Percentiles rank a stretch among this genome's conserved stretches.
Evolutionary conservation across 2,888 invertebrate genomes (phyloP).

Genomic region (Volucella inflata): DNA sequence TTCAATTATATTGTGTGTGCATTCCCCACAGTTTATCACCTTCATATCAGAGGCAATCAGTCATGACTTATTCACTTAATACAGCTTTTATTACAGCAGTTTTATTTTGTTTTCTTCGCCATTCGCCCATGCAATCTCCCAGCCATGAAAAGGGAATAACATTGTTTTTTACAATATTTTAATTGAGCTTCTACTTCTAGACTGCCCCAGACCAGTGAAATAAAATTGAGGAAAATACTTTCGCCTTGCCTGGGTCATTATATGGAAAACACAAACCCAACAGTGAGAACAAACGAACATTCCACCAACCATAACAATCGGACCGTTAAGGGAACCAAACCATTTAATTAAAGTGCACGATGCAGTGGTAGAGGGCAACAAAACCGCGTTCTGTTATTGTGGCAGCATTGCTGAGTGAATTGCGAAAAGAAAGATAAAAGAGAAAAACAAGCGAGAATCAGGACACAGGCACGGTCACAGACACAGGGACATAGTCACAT

Average conservation of each 20-base stretch:
- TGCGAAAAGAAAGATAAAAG: conserved; percentile 1
- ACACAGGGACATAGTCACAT: neutral
- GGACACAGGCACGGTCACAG: neutral
- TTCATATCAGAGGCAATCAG: no score
- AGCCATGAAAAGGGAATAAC: neutral
- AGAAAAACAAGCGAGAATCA: neutral
- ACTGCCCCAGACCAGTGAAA: no score
- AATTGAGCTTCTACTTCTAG: conserved; percentile 28
- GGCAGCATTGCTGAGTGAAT: conserved; percentile 31
- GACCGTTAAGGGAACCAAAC: conserved; percentile 39
- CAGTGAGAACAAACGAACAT: conserved; percentile 48
- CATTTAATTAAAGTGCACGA: conserved; percentile 66
- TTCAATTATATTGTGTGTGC: no score
- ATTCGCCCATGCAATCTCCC: neutral
- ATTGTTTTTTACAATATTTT: conserved; percentile 5
- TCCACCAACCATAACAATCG: conserved; percentile 27
- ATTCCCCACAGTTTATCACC: no score
- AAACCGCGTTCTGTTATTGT: conserved; percentile 55
- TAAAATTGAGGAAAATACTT: conserved; percentile 42
- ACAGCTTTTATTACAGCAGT: no score
- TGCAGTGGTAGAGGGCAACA: conserved; percentile 23
- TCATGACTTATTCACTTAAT: no score
- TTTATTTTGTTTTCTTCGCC: no score
- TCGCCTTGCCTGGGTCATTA: conserved; percentile 11
- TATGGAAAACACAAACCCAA: conserved; percentile 29